Evolutionary conservation across 2,888 invertebrate species (phyloP), one percentile per base, ranked within the genome.

Genomic region (Ephialtes manifestator): DNA sequence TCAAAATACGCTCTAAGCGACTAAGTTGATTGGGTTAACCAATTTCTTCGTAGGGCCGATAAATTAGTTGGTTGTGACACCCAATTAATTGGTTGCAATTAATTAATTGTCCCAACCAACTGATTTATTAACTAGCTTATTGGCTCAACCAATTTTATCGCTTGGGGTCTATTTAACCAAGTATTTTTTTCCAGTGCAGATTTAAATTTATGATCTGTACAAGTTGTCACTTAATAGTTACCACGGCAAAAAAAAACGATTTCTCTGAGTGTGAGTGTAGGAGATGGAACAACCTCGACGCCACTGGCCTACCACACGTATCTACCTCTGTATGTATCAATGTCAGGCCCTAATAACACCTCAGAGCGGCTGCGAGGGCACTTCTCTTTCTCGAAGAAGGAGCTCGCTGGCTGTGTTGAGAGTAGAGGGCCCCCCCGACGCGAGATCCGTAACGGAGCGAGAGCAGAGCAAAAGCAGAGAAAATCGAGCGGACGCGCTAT

Each of bases 341-440:
- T 92, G 92, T 92, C 93, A 90, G 83, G 87, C 88, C 87, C 89
- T 93, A 92, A 93, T 93, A 92, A 93, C 91, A 92, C 91, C 90
- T 90, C 89, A 84, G 75, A 77, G 51, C 72, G 68, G 46, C 39
- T 58, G 67, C 60, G 74, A 60, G 71, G 63, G 35, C 84, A 78
- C 76, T 31, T 70, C 70, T 74, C 81, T 82, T 83, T 85, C 85
- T 77, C 81, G 81, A 76, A 81, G 81, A 86, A 82, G 84, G 85
- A 78, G 78, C 81, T 79, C 79, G 53, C 70, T 55, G 43, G 60
- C 71, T 68, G 43, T 20, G 63, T 71, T 51, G 43, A 77, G 76
- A 71, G 65, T 51, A 75, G 43, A 55, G 70, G 77, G 81, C 83
- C 71, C 80, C 82, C 60, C 63, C 80, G 58, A 85, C 81, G 71